Base-by-base conservation (phyloP, 2,888 invertebrate species). In the Phania funesta region DNA sequence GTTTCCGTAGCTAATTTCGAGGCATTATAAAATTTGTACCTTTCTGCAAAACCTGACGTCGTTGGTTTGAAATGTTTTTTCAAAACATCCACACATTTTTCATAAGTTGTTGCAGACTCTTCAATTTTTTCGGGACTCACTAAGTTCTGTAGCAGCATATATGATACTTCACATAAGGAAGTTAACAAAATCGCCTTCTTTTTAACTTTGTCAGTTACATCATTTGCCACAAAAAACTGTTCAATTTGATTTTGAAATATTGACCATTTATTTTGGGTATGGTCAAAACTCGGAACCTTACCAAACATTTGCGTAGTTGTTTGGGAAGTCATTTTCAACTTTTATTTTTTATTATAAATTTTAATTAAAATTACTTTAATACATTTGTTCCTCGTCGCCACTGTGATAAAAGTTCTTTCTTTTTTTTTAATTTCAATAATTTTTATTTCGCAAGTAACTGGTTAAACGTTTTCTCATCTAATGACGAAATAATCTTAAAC, bases 1-100 rank as follows among this genome's bases (percentile, higher is more conserved):
- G 74, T 46, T 62, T 84, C 82, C 2, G 67, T 44, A 20, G 67
- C 9, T 44, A 7, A 26, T 68, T 84, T 85, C 7, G 24, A 46
- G 16, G 84, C 80, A 13, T 41, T 79, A 46, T 84, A 84, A 68
- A 84, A 85, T 35, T 82, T 83, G 35, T 56, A 83, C 1, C 83
- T 67, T 60, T 85, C 83, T 4, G 83, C 73, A 80, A 85, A 85
- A 20, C 64, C 78, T 0, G 79, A 80, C 38, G 83, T 65, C 16
- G 76, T 16, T 20, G 85, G 84, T 50, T 84, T 83, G 22, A 84
- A 81, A 70, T 81, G 81, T 11, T 20, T 79, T 48, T 75, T 54
- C 78, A 80, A 71, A 5, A 46, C 64, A 11, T 62, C 56, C 4
- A 68, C n/a, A 52, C 73, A 80, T 20, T 8, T 46, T 9, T 50